phyloP scores from a whole-genome alignment of 2,113 vertebrate genomes.

The Oncorhynchus mykiss region DNA sequence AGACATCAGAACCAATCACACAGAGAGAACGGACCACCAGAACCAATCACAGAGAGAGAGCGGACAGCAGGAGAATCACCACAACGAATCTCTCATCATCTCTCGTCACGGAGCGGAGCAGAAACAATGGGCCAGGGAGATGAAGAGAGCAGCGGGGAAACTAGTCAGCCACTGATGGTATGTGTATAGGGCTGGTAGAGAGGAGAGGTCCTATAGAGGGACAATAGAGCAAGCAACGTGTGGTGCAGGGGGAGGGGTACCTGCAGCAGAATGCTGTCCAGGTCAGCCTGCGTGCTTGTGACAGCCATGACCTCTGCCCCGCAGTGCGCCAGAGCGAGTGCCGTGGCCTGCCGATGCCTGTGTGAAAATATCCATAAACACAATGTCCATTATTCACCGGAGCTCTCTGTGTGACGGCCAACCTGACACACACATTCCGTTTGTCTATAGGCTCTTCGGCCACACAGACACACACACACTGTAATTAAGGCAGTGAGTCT shows the following conservation, averaged over 20 bases:
- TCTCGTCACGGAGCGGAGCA: background rate
- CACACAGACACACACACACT: background rate
- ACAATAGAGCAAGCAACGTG: constrained; percentile 4
- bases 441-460: constrained; percentile 11
- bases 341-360: constrained; percentile 88
- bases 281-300: constrained; percentile 83
- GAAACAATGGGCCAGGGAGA: background rate
- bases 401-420: constrained; percentile 15
- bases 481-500: background rate
- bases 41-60: too few relatives aligned
- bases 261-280: constrained; percentile 81
- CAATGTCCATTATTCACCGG: constrained; percentile 34
- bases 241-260: constrained; percentile 58
- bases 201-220: background rate
- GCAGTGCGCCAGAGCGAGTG: constrained; percentile 74
- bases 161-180: background rate
- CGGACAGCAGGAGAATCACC: background rate
- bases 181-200: background rate
- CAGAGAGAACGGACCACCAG: too few relatives aligned
- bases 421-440: constrained; percentile 33
- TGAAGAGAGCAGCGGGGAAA: constrained; percentile 3
- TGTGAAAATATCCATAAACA: constrained; percentile 48
- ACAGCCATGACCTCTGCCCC: constrained; percentile 85
- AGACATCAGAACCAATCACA: too few relatives aligned
- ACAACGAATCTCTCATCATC: background rate